Evolutionary conservation across 2,888 invertebrate species (phyloP), one percentile per base, ranked within the genome.

Genomic region (Chromoteleia sp.): DNA sequence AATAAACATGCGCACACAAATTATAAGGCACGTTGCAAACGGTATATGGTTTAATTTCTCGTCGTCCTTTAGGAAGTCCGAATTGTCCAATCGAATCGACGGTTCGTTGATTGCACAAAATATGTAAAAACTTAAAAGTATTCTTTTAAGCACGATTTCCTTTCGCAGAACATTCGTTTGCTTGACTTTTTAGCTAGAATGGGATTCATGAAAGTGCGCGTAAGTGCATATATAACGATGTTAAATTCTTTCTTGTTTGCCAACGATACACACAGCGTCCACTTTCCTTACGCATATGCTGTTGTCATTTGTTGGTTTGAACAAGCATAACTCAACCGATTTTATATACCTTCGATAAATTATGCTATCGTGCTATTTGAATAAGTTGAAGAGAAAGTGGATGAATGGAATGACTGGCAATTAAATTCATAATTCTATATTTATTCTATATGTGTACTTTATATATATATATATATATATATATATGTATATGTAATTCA

Each of bases 261-360:
- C n/a, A 30, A 43, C n/a, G 6, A 29, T 50, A 10, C 25, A 29
- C 8, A 29, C 4, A 3, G 8, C 29, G 29, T 14, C 17, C 19
- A 12, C 36, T 56, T 56, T 56, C 36, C 17, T 36, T n/a, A 15
- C 33, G n/a, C 33, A 33, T 6, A n/a, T 21, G n/a, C n/a, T 10
- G 19, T 21, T n/a, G 21, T 6, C 2, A 6, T 25, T 25, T 56
- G 41, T 12, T 14, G 10, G 10, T 21, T 41, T 21, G 25, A 58
- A 58, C 36, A 41, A 7, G 17, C 8, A 41, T 58, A 58, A 58
- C 21, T 41, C 58, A 21, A n/a, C 12, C 12, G 39, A 58, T 39
- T 58, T 58, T 39, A 41, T 58, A n/a, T 36, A 58, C 41, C n/a
- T 29, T 1, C 10, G 17, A 36, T 17, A 33, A 54, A 33, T 33